Conservation (phyloP, 23 tunicate species). For the Aplidium turbinatum region DNA sequence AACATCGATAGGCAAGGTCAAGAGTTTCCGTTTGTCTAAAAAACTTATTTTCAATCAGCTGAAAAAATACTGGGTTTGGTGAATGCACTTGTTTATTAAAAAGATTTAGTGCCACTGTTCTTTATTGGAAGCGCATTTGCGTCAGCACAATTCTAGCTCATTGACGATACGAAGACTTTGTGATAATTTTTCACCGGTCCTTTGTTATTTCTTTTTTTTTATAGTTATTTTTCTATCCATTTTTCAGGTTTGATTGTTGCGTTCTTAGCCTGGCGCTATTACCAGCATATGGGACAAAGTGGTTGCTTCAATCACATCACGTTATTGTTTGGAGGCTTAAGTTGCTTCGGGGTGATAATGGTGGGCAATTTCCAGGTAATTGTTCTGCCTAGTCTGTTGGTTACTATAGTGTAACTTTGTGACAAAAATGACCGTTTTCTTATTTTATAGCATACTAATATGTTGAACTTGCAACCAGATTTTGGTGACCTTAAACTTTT, state of each 20-base stretch:
- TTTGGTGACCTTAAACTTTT: too few species aligned
- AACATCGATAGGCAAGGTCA: background rate
- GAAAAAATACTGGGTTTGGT: too few species aligned
- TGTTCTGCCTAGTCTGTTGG: too few species aligned
- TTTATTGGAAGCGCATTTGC: too few species aligned
- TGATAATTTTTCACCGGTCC: background rate
- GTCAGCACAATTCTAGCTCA: too few species aligned
- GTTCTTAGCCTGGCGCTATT: slow-evolving; percentile 64
- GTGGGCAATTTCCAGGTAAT: slow-evolving; percentile 82
- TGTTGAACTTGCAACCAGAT: background rate
- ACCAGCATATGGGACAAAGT: slow-evolving; percentile 51
- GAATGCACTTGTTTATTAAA: too few species aligned
- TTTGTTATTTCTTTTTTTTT: background rate
- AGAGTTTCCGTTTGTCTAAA: background rate
- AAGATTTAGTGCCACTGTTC: too few species aligned
- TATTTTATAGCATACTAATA: background rate
- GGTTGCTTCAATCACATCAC: slow-evolving; percentile 29
- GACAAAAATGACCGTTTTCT: too few species aligned
- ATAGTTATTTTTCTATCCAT: background rate
- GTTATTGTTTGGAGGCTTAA: slow-evolving; percentile 38
- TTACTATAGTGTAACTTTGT: too few species aligned
- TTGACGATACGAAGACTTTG: too few species aligned
- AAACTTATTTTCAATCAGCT: too few species aligned
- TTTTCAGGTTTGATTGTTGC: slow-evolving; percentile 50
- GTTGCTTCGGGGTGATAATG: slow-evolving; percentile 74